A percentile compares a stretch with the other conserved stretches of the same genome.
These are phyloP conservation scores for Apomyelois bistriatella DNA, from an alignment of 2,888 invertebrate genomes.

Conservation along the genomic window DNA sequence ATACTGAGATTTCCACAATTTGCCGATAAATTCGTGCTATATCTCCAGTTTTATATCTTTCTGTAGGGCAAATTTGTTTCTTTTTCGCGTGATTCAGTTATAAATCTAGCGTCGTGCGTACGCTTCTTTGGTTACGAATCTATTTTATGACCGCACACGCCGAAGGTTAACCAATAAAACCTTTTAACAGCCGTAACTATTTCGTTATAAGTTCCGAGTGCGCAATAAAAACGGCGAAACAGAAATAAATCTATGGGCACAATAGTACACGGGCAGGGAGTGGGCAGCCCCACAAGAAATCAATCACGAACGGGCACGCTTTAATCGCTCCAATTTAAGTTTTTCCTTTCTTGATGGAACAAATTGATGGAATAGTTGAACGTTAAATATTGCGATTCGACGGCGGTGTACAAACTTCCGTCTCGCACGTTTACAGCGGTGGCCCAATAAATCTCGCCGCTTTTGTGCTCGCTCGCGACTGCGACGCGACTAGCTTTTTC, in stretches of 20 bases:
- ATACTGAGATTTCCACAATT: slow-evolving; percentile 76
- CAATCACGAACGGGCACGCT: slow-evolving; percentile 57
- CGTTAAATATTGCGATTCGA: slow-evolving; percentile 59
- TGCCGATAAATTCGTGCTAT: slow-evolving; percentile 72
- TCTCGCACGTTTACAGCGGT: slow-evolving; percentile 53
- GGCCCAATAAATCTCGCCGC: slow-evolving; percentile 63
- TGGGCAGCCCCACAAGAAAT: slow-evolving; percentile 49
- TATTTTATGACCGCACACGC: slow-evolving; percentile 76
- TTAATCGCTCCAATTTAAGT: slow-evolving; percentile 71
- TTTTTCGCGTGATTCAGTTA: slow-evolving; percentile 74
- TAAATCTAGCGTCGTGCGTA: slow-evolving; percentile 70
- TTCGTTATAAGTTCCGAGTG: slow-evolving; percentile 78
- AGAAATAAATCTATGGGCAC: slow-evolving; percentile 73
- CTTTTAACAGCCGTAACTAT: slow-evolving; percentile 79
- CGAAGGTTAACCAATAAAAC: slow-evolving; percentile 80
- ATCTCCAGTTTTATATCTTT: slow-evolving; percentile 72
- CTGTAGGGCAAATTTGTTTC: slow-evolving; percentile 73
- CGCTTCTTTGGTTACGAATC: slow-evolving; percentile 75
- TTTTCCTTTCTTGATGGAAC: slow-evolving; percentile 62
- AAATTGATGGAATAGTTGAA: slow-evolving; percentile 69
- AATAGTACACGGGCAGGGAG: slow-evolving; percentile 42
- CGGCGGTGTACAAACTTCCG: slow-evolving; percentile 58
- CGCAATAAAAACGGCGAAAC: slow-evolving; percentile 76
- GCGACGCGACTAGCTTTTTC: slow-evolving; percentile 33
- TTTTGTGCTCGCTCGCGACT: slow-evolving; percentile 36